Percentiles rank a stretch among this genome's conserved stretches.
phyloP scores from a whole-genome alignment of 2,113 vertebrate species.

The Triplophysa siluroides region DNA sequence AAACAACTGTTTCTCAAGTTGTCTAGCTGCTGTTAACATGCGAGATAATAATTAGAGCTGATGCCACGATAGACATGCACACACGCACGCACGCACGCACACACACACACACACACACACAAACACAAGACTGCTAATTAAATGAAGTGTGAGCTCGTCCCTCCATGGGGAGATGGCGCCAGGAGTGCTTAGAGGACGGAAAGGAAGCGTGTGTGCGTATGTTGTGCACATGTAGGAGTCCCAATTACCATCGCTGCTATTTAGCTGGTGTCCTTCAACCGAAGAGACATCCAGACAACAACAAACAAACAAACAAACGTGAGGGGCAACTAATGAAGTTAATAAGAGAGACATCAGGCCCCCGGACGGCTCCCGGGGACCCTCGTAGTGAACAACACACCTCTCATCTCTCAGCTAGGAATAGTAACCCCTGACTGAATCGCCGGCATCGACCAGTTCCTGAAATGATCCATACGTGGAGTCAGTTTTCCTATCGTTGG shows the following conservation, averaged over 20 bases:
- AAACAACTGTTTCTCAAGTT: not conserved
- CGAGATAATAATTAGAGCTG: not conserved
- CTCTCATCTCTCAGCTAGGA: constrained; percentile 13
- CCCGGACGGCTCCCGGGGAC: not conserved
- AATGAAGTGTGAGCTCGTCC: not conserved
- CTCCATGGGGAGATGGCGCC: constrained; percentile 4
- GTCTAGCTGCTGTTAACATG: constrained; percentile 6
- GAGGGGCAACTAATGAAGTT: constrained; percentile 49
- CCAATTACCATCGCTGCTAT: constrained; percentile 53
- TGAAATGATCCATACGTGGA: constrained; percentile 31
- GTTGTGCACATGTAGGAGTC: constrained; percentile 13
- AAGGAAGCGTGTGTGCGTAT: constrained; percentile 5
- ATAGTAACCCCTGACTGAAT: not conserved
- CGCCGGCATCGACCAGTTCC: constrained; percentile 27
- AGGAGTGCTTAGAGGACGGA: too few species aligned
- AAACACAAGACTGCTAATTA: not conserved
- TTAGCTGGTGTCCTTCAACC: constrained; percentile 51
- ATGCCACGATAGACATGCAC: not conserved
- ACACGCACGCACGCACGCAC: not conserved
- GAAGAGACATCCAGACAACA: constrained; percentile 37
- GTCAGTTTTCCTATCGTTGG: constrained; percentile 25
- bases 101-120: constrained; percentile 13
- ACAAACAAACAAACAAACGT: constrained; percentile 43
- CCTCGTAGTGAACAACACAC: constrained; percentile 5
- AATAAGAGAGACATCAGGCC: constrained; percentile 31